A percentile compares a stretch with the other conserved stretches of the same genome.
These are phyloP conservation scores for Tonatia bakeri DNA, from an alignment of 2,113 vertebrate genomes.

Conservation along the genomic window DNA sequence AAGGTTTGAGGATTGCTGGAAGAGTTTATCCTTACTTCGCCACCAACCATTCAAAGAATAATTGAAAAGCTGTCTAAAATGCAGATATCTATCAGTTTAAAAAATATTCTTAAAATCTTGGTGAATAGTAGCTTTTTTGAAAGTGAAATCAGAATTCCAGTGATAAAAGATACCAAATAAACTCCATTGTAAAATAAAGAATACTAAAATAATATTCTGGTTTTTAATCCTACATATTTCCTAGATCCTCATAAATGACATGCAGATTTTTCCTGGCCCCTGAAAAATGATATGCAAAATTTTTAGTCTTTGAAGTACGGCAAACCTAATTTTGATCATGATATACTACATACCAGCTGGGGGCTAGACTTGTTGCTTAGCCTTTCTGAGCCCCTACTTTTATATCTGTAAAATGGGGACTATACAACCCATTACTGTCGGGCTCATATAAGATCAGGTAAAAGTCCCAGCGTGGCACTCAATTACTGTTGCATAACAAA, in stretches of 20 bases:
- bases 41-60: not conserved
- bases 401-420: not conserved
- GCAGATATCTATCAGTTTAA: not conserved
- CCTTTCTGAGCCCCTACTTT: not conserved
- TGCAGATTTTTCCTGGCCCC: not conserved
- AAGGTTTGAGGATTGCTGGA: not conserved
- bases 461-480: not conserved
- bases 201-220: not conserved
- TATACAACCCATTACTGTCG: not conserved
- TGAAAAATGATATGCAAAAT: not conserved
- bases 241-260: not conserved
- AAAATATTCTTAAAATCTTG: not conserved
- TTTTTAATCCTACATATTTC: not conserved
- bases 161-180: not conserved
- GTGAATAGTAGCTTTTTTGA: not conserved
- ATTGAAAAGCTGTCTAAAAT: not conserved
- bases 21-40: not conserved
- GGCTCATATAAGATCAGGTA: not conserved
- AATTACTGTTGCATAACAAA: not conserved
- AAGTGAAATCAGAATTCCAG: not conserved
- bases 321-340: not conserved
- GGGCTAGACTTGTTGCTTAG: not conserved
- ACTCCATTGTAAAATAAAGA: not conserved
- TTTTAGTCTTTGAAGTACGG: slow-evolving; percentile 7
- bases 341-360: not conserved